phyloP scores from a whole-genome alignment of 2,113 vertebrate species.

The Bathybates hornii region DNA sequence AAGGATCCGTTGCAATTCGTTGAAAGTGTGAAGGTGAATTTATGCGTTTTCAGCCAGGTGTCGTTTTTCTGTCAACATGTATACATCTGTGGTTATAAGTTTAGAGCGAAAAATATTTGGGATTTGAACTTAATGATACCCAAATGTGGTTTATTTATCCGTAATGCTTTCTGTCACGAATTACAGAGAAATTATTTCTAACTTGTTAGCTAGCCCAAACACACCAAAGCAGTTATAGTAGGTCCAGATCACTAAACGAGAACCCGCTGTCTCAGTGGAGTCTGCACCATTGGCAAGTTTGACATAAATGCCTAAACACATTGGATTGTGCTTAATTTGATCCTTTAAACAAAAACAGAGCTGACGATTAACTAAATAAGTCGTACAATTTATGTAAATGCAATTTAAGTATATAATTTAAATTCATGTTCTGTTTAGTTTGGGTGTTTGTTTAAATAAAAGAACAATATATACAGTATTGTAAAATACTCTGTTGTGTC shows the following conservation, averaged over 20 bases:
- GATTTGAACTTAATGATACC: background rate
- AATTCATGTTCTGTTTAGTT: background rate
- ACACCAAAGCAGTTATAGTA: background rate
- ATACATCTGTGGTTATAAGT: background rate
- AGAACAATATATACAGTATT: background rate
- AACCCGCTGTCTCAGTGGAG: background rate
- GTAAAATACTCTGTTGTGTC: background rate
- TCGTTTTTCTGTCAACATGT: background rate
- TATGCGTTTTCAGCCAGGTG: background rate
- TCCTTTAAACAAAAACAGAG: background rate
- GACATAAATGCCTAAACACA: background rate
- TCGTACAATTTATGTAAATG: background rate
- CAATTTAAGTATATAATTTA: background rate
- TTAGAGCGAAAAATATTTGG: background rate
- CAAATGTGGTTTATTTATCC: conserved; percentile 29
- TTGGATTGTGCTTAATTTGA: background rate
- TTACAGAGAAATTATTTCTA: background rate
- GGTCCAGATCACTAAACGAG: conserved; percentile 19
- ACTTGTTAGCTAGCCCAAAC: conserved; percentile 19
- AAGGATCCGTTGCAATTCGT: background rate
- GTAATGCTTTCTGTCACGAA: background rate
- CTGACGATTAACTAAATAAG: background rate
- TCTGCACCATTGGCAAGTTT: background rate
- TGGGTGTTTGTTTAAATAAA: background rate
- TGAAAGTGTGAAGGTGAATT: background rate